Evolutionary conservation across 2,888 invertebrate species (phyloP), one percentile per base, ranked within the genome.

Genomic region (Troilus luridus): DNA sequence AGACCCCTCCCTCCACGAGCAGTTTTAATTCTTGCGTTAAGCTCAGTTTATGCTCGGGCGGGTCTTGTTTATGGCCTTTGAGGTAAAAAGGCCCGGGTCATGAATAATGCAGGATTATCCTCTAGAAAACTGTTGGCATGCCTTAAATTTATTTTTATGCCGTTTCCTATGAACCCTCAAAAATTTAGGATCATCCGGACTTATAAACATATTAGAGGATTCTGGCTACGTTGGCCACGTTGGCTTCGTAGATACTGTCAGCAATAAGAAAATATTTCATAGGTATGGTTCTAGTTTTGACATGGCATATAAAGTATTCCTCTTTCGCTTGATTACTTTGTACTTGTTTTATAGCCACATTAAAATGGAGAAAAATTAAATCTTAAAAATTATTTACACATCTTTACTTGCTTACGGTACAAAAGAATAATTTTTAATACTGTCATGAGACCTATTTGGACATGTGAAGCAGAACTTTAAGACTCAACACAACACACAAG

Each of bases 1-100:
- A 56, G 56, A 21, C 85, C 17, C n/a, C 81, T 0, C 41, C 56
- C 85, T 5, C 85, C 56, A 56, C 27, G 27, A 27, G 27, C 85
- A 85, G 85, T 85, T 85, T 85, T 85, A 85, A 85, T 85, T 85
- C 85, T 85, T 56, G 85, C 85, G 85, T 85, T 85, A 85, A 85
- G 85, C 85, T 85, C 56, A 58, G 85, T 85, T 85, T 85, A 85
- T 58, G 85, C 85, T 58, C 85, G 21, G 56, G 41, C 3, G 85
- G 85, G 41, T 41, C 85, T 85, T 85, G 85, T 85, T 85, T 85
- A 85, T 58, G 85, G 56, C 56, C 85, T 85, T 85, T 85, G 85
- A 85, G 85, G 85, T 85, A 85, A 85, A 85, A 85, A 85, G 85
- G n/a, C 85, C 10, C 1, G n/a, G 85, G 3, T 58, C 85, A 85